A percentile compares a stretch with the other conserved stretches of the same genome.
These are phyloP conservation scores for Syngnathus rostellatus DNA, from an alignment of 2,797 vertebrate species.

Conservation along the genomic window DNA sequence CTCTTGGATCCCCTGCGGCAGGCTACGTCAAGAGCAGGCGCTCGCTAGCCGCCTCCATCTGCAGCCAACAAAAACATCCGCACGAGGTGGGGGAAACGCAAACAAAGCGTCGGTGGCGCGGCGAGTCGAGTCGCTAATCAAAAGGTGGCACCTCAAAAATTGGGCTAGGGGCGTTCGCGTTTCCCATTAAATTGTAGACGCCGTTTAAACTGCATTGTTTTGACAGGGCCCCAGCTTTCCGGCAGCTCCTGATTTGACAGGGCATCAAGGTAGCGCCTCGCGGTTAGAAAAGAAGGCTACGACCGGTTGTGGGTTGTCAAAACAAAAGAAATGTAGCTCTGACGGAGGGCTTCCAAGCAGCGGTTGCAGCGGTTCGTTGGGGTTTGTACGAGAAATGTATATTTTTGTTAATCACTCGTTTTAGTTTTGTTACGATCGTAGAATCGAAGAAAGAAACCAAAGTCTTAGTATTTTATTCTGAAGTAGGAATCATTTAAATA, in stretches of 20 bases:
- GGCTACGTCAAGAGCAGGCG: conserved; percentile 4
- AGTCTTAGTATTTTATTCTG: conserved; percentile 11
- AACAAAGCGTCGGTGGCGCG: background rate
- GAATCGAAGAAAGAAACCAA: background rate
- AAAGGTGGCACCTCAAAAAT: background rate
- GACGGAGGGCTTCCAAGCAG: too few species aligned
- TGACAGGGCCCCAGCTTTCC: conserved; percentile 35
- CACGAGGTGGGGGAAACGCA: background rate
- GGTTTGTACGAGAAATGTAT: fast-evolving
- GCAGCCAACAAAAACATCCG: conserved; percentile 16
- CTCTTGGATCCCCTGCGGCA: conserved; percentile 21
- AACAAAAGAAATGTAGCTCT: conserved; percentile 12
- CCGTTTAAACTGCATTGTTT: conserved; percentile 42
- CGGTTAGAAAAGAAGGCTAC: fast-evolving
- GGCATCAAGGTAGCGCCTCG: background rate
- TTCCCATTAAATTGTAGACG: background rate
- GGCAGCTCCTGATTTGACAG: too few species aligned
- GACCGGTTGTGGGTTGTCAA: background rate
- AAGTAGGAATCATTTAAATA: background rate
- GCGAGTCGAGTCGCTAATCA: background rate
- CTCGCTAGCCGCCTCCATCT: conserved; percentile 30
- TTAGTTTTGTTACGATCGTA: background rate
- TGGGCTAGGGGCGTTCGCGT: fast-evolving
- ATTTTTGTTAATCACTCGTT: background rate
- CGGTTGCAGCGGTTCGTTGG: background rate